A percentile compares a stretch with the other conserved stretches of the same genome.
Conservation (phyloP, 1,140 invertebrate genomes). For the Drosophila pseudoananassae region DNA sequence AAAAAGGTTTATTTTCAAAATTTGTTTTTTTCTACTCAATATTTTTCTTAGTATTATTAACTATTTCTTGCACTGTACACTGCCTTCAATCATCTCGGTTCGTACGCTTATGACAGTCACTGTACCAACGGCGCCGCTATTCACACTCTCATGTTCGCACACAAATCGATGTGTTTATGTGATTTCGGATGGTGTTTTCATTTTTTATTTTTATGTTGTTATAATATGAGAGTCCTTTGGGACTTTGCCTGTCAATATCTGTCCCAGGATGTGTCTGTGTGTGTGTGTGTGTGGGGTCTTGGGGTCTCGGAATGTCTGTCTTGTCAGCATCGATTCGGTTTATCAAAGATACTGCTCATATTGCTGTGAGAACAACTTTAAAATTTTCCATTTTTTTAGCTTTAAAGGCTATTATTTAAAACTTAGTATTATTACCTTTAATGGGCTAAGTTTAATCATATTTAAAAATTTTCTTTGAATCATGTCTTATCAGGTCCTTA, state of each 20-base stretch:
- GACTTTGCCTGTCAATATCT: constrained; percentile 3
- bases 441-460: no score
- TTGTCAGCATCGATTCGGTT: constrained; percentile 45
- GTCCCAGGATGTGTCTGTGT: neutral
- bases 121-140: constrained; percentile 17
- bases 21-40: no score
- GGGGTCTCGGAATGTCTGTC: constrained; percentile 24
- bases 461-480: no score
- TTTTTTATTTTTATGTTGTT: constrained; percentile 29
- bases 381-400: constrained; percentile 60
- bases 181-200: constrained; percentile 45
- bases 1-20: no score
- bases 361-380: constrained; percentile 44
- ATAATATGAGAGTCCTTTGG: constrained; percentile 49
- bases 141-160: constrained; percentile 31
- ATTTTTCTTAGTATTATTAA: no score
- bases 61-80: neutral
- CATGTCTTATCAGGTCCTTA: neutral
- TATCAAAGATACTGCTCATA: constrained; percentile 50
- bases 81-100: neutral
- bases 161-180: constrained; percentile 65
- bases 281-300: neutral
- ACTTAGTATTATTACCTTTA: no score
- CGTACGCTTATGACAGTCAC: constrained; percentile 1
- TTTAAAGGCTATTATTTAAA: no score